These are phyloP conservation scores for Chromoteleia sp. DNA, from an alignment of 2,888 invertebrate species.

Conservation along the genomic window DNA sequence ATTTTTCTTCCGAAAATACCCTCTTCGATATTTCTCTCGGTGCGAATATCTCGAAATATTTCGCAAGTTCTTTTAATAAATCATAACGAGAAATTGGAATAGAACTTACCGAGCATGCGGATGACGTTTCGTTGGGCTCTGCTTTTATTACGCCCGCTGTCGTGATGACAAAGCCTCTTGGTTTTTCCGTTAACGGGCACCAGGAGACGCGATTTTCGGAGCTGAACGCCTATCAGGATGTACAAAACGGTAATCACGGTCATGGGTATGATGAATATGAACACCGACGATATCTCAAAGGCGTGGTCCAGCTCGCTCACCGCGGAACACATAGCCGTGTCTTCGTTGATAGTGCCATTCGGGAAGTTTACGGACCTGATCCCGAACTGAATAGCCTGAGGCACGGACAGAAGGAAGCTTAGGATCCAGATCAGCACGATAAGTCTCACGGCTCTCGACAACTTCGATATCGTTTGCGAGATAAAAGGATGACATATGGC, in stretches of 20 bases:
- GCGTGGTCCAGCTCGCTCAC: constrained; percentile 88
- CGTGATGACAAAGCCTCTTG: constrained; percentile 86
- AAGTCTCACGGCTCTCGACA: constrained; percentile 92
- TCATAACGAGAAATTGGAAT: too few relatives aligned
- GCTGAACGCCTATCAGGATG: constrained; percentile 90
- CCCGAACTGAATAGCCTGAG: constrained; percentile 93
- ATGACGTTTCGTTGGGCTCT: constrained; percentile 88
- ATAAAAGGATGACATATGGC: constrained; percentile 88
- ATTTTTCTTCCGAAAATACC: too few relatives aligned
- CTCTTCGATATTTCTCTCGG: too few relatives aligned
- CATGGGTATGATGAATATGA: constrained; percentile 95
- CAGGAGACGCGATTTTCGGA: constrained; percentile 86
- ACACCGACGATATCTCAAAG: constrained; percentile 91
- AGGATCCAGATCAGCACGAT: constrained; percentile 91
- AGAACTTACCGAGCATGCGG: constrained; percentile 91
- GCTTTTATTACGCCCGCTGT: constrained; percentile 80
- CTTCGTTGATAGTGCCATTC: constrained; percentile 82
- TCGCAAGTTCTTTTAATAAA: too few relatives aligned
- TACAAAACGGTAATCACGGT: constrained; percentile 93
- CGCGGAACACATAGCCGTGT: constrained; percentile 87
- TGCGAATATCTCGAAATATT: too few relatives aligned
- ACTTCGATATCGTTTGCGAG: constrained; percentile 93
- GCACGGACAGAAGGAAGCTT: constrained; percentile 90
- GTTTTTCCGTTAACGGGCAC: constrained; percentile 85
- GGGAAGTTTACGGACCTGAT: constrained; percentile 86